Evolutionary conservation across 2,888 invertebrate genomes (phyloP).

Genomic region (Lithophane leautieri): DNA sequence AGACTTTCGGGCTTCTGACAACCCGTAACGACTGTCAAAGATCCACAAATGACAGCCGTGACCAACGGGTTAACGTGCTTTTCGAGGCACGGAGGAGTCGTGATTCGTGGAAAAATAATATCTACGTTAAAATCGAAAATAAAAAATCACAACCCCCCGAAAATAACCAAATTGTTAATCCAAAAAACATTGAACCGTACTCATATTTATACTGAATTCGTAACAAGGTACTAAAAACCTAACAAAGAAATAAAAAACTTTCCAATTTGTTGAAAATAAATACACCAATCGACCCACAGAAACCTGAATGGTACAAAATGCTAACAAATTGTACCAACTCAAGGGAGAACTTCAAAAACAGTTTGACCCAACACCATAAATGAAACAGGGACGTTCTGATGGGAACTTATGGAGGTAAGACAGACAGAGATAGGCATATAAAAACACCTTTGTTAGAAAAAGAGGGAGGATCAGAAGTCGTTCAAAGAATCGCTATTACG

Average conservation of each 20-base stretch:
- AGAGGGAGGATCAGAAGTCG: conserved; percentile 52
- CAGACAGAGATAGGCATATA: conserved; percentile 55
- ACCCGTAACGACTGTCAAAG: too few relatives aligned
- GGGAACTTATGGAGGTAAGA: conserved; percentile 61
- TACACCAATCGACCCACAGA: conserved; percentile 59
- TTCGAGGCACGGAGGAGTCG: too few relatives aligned
- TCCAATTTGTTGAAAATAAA: conserved; percentile 63
- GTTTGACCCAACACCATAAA: conserved; percentile 72
- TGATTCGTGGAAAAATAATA: too few relatives aligned
- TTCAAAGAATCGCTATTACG: conserved; percentile 66
- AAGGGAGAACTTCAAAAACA: conserved; percentile 70
- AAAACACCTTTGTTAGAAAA: conserved; percentile 37
- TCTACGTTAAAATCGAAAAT: neutral
- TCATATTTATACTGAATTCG: conserved; percentile 29
- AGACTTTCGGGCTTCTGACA: too few relatives aligned
- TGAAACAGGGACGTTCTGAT: conserved; percentile 68
- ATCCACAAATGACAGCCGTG: too few relatives aligned
- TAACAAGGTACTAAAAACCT: conserved; percentile 37
- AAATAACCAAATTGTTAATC: conserved; percentile 28
- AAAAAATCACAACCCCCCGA: conserved; percentile 9
- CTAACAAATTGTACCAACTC: conserved; percentile 70
- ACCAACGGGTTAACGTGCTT: too few relatives aligned
- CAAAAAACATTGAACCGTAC: conserved; percentile 15
- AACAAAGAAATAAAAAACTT: conserved; percentile 50
- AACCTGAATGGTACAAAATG: conserved; percentile 65